Conservation (phyloP, 2,888 invertebrate genomes). For the Gymnoscelis rufifasciata region DNA sequence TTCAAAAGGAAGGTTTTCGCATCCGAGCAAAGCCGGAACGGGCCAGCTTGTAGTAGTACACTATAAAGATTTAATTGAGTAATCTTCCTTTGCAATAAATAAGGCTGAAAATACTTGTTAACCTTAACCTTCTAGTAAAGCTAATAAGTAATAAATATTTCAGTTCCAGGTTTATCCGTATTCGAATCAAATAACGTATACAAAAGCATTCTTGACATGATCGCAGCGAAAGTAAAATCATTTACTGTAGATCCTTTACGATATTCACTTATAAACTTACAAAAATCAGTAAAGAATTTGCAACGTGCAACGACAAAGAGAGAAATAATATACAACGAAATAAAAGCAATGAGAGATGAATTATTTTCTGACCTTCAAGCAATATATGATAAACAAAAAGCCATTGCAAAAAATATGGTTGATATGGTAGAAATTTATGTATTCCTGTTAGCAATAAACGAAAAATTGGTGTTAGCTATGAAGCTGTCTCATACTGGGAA, state of each 20-base stretch:
- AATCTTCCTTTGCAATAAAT: too few species aligned
- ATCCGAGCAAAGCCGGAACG: too few species aligned
- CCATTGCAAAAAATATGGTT: conserved; percentile 6
- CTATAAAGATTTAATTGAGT: too few species aligned
- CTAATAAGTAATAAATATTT: conserved; percentile 16
- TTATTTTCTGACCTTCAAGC: conserved; percentile 38
- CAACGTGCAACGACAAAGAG: conserved; percentile 34
- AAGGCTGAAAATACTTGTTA: too few species aligned
- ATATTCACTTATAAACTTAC: conserved; percentile 35
- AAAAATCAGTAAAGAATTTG: conserved; percentile 35
- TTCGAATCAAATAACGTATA: conserved; percentile 49
- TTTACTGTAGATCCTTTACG: conserved; percentile 32
- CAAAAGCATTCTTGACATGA: conserved; percentile 36
- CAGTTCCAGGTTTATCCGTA: conserved; percentile 38
- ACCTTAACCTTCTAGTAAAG: too few species aligned
- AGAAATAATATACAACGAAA: conserved; percentile 28
- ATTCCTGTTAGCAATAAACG: conserved; percentile 43
- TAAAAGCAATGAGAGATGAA: conserved; percentile 42
- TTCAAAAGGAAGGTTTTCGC: too few species aligned
- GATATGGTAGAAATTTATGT: conserved; percentile 41
- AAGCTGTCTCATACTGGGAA: conserved; percentile 57
- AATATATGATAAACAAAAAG: conserved; percentile 42
- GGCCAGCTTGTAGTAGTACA: too few species aligned
- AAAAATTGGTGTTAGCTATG: conserved; percentile 48
- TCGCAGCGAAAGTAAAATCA: conserved; percentile 37